phyloP scores from a whole-genome alignment of 1,140 invertebrate species.

The Apis cerana region DNA sequence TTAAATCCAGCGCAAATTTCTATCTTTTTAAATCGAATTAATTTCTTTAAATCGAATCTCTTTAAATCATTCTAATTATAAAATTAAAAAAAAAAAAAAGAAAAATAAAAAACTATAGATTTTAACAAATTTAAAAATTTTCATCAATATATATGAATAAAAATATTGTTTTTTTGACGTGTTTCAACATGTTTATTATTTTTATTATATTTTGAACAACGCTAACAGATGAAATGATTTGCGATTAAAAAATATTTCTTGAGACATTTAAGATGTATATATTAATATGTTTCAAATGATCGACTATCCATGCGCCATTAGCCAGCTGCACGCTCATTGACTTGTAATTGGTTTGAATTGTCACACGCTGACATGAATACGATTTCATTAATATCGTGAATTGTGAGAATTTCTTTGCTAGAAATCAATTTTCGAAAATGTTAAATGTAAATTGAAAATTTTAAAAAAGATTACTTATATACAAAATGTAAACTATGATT shows the following conservation, averaged over 20 bases:
- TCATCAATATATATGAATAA: background rate
- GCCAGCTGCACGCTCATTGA: constrained; percentile 16
- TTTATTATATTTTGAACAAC: background rate
- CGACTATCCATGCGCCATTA: background rate
- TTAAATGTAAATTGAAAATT: too few relatives aligned
- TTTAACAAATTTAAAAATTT: too few relatives aligned
- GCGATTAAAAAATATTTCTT: background rate
- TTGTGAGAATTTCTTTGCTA: background rate
- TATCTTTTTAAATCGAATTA: background rate
- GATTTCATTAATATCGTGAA: constrained; percentile 18
- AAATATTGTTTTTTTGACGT: too few relatives aligned
- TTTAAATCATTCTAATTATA: too few relatives aligned
- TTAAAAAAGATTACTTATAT: too few relatives aligned
- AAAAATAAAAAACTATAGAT: background rate
- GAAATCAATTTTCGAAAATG: too few relatives aligned
- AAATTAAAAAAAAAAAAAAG: too few relatives aligned
- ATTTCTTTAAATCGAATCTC: background rate
- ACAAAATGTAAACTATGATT: background rate
- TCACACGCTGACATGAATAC: constrained; percentile 1
- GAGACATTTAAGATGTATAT: background rate
- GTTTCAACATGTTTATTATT: background rate
- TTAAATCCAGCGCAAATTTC: too few relatives aligned
- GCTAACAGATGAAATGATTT: background rate
- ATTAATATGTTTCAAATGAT: constrained; percentile 8
- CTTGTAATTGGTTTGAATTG: constrained; percentile 47